Evolutionary conservation across 2,797 vertebrate species (phyloP), one percentile per base, ranked within the genome.

Genomic region (Macroramphosus scolopax): DNA sequence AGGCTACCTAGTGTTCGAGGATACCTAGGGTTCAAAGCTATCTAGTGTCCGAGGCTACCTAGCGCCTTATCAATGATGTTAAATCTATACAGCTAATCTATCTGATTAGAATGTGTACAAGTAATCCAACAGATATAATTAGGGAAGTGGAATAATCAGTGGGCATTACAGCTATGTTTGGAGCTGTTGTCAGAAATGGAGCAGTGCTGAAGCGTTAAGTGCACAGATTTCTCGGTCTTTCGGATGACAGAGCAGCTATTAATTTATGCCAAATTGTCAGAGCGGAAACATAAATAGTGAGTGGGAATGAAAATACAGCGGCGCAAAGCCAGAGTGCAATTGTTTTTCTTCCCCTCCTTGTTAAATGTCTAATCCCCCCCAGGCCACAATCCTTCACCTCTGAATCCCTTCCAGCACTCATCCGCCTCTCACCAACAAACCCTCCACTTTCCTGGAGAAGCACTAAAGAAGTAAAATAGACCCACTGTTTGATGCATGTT

Each of bases 401-500:
- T 15, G 31, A 51, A 51, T 52, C 35, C 54, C 15, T 36, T 36
- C 54, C 9, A 46, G 8, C 52, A 22, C n/a, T 46, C 47, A 55
- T 43, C 11, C 1, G 1, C 42, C 39, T 43, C 15, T 14, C 7
- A 0, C 20, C 35, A 2, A 22, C 15, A 60, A 49, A 12, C 32
- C 42, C 30, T 12, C 26, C 32, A 12, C 25, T 41, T 46, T 47
- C n/a, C 17, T 3, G 6, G 14, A 38, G 33, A 68, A 45, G 33
- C 16, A 44, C 65, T 45, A 72, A 77, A 61, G n/a, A 51, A 58
- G 67, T 47, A 20, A 68, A 75, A 74, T 62, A 55, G n/a, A n/a
- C n/a, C n/a, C n/a, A n/a, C n/a, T n/a, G n/a, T n/a, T n/a, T n/a
- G n/a, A n/a, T n/a, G n/a, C n/a, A n/a, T n/a, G n/a, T n/a, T n/a